Evolutionary conservation across 1,140 invertebrate genomes (phyloP).

Genomic region (Cydia strobilella): DNA sequence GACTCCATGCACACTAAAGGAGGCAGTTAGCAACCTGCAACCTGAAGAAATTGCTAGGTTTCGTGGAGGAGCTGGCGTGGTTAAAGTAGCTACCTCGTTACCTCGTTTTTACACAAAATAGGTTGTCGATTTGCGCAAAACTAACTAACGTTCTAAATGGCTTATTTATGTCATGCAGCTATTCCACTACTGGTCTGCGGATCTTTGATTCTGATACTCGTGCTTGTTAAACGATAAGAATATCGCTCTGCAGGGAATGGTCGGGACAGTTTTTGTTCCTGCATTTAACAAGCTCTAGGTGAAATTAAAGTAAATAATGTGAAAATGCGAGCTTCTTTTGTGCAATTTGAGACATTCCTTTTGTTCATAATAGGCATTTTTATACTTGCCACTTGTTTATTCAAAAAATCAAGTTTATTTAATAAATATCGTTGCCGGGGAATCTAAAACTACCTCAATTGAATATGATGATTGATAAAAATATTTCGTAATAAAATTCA

Average conservation of each 20-base stretch:
- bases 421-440: neutral
- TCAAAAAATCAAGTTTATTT: neutral
- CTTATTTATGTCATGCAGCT: too few species aligned
- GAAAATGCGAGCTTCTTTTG: neutral
- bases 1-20: too few species aligned
- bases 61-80: too few species aligned
- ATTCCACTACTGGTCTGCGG: too few species aligned
- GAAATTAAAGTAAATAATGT: constrained; percentile 14
- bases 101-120: too few species aligned
- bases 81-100: too few species aligned
- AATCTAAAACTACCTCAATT: neutral
- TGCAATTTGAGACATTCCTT: neutral
- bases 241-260: neutral
- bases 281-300: constrained; percentile 6
- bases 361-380: neutral
- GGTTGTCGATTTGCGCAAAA: too few species aligned
- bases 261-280: constrained; percentile 6
- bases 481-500: neutral
- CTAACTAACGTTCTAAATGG: too few species aligned
- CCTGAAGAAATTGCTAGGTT: too few species aligned
- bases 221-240: neutral
- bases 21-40: too few species aligned
- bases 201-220: neutral
- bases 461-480: neutral
- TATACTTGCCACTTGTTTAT: neutral